Evolutionary conservation across 2,888 invertebrate species (phyloP), one percentile per base, ranked within the genome.

Genomic region (Magallana nippona): DNA sequence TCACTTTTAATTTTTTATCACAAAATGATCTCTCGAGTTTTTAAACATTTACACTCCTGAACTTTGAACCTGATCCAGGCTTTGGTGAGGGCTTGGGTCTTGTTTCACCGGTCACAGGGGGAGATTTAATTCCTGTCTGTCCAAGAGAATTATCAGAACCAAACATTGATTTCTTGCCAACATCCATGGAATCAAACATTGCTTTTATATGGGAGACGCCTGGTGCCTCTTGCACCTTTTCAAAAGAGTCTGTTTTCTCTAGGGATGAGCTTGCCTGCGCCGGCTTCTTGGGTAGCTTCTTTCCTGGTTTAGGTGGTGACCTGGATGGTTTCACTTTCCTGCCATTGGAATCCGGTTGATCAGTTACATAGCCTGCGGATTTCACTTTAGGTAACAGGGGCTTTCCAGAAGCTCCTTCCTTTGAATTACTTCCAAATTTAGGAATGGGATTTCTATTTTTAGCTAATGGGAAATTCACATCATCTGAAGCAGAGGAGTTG

Each of bases 11-110:
- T 8, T 44, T 44, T 44, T 44, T 44, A 44, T 44, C 44, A 44
- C 44, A 44, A 44, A 44, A 71, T 71, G 11, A 71, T 71, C 22
- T 71, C 71, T 27, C 71, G 32, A 19, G 55, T 8, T 55, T 77
- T 86, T 80, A 89, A 22, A 89, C 88, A 84, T 89, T 89, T 22
- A 87, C 88, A 85, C 89, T 89, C 55, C 88, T 84, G 22, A 88
- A 82, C 57, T 86, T 87, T 58, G 83, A 80, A 60, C 84, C 84
- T 56, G 85, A 79, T 55, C 84, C 83, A 10, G 85, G 84, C 79
- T 83, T 88, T 10, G 88, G 85, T 13, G 86, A 78, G 27, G 88
- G 87, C 55, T 87, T 86, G 22, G 87, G 86, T 58, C 83, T 78
- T 15, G 78, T 58, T 17, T 27, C 82, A 57, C 55, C 80, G 56